These are phyloP conservation scores for Caiman crocodilus DNA, from an alignment of 2,797 vertebrate genomes.

Conservation along the genomic window DNA sequence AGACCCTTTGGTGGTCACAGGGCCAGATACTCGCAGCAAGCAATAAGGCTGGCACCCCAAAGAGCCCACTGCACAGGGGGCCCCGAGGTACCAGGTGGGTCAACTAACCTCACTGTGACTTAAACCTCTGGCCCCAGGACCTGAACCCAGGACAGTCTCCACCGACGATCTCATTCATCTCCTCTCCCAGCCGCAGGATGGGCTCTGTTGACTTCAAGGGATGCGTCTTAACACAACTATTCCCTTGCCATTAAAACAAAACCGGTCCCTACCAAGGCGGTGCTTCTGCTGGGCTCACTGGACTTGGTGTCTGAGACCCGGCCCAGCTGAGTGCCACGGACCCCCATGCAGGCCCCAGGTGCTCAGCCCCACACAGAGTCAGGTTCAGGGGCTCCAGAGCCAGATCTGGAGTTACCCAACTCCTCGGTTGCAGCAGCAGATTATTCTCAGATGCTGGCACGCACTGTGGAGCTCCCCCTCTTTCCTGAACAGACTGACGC, in stretches of 20 bases:
- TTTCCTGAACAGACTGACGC: neutral
- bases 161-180: neutral
- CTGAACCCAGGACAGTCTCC: neutral
- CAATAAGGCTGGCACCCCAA: neutral
- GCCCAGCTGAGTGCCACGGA: neutral
- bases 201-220: neutral
- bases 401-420: accelerated
- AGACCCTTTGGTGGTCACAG: neutral
- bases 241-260: neutral
- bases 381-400: no score
- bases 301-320: accelerated
- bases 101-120: neutral
- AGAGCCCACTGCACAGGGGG: neutral
- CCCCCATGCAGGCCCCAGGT: accelerated
- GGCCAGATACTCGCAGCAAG: neutral
- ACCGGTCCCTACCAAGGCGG: neutral
- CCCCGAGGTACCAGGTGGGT: neutral
- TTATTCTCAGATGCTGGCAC: accelerated
- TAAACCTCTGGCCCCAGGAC: neutral
- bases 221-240: neutral
- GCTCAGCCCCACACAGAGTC: accelerated
- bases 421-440: accelerated
- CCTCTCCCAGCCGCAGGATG: neutral
- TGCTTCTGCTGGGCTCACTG: accelerated
- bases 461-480: accelerated